phyloP scores from a whole-genome alignment of 2,113 vertebrate genomes.

The Psilopsiagon aurifrons region DNA sequence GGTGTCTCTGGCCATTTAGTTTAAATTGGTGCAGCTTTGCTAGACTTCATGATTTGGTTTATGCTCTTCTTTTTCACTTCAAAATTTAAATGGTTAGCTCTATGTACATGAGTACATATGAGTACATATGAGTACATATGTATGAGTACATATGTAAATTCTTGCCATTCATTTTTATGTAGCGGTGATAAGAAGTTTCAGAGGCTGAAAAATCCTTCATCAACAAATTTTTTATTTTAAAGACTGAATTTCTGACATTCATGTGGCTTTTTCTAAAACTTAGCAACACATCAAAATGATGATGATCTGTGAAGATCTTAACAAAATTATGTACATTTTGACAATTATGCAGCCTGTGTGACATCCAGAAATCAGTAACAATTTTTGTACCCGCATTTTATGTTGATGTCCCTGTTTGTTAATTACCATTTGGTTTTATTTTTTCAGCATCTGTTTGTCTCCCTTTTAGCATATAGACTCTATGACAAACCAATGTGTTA shows the following conservation, averaged over 20 bases:
- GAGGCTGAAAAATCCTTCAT: not conserved
- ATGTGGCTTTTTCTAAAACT: not conserved
- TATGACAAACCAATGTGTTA: slow-evolving; percentile 4
- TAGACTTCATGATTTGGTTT: not conserved
- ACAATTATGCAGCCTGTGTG: not conserved
- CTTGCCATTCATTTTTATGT: not conserved
- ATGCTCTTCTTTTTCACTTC: not conserved
- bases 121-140: too few species aligned
- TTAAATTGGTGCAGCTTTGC: not conserved
- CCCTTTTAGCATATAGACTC: slow-evolving; percentile 11
- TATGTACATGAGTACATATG: not conserved
- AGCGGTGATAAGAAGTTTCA: not conserved
- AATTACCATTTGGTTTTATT: slow-evolving; percentile 47
- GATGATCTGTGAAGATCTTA: not conserved
- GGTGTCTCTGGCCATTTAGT: not conserved
- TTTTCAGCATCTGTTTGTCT: slow-evolving; percentile 48
- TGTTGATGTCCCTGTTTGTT: not conserved
- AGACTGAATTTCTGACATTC: not conserved
- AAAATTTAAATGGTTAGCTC: not conserved
- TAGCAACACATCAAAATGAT: not conserved
- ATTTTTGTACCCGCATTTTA: slow-evolving; percentile 20
- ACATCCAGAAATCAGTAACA: slow-evolving; percentile 10
- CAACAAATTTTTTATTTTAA: not conserved
- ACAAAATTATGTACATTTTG: not conserved
- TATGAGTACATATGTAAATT: not conserved